Percentiles rank a stretch among this genome's conserved stretches.
phyloP scores from a whole-genome alignment of 2,888 invertebrate genomes.

The Sminthurinus aureus region DNA sequence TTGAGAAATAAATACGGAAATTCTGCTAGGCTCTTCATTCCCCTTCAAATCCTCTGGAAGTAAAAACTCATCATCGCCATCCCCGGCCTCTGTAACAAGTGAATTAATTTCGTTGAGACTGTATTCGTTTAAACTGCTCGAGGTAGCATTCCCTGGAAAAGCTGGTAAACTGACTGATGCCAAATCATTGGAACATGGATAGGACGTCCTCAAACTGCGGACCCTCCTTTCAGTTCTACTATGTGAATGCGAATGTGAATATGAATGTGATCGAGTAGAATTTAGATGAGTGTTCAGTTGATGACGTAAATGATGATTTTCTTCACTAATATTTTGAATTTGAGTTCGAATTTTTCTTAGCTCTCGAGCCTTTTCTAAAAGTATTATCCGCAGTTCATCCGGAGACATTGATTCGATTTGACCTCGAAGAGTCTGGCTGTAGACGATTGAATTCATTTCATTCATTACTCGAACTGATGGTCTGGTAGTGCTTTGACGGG shows the following conservation, averaged over 20 bases:
- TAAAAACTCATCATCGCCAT: conserved; percentile 12
- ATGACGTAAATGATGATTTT: background rate
- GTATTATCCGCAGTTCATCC: background rate
- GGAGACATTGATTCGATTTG: background rate
- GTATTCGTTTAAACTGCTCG: background rate
- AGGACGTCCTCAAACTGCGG: too few species aligned
- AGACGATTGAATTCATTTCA: background rate
- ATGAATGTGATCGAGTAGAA: background rate
- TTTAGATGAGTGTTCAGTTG: background rate
- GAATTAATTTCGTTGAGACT: background rate
- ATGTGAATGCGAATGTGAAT: too few species aligned
- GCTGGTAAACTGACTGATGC: background rate
- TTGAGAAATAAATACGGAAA: conserved; percentile 39
- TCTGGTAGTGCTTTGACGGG: background rate
- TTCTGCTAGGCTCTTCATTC: background rate
- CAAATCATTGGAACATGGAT: too few species aligned
- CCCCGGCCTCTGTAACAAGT: background rate
- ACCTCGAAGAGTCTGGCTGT: background rate
- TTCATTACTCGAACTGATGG: background rate
- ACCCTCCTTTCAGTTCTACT: too few species aligned
- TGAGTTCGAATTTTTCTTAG: background rate
- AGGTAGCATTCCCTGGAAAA: background rate
- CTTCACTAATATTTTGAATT: background rate
- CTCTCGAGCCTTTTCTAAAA: background rate
- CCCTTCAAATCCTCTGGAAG: conserved; percentile 24